A percentile compares a stretch with the other conserved stretches of the same genome.
phyloP scores from a whole-genome alignment of 1,140 invertebrate species.

The Watersipora subatra region DNA sequence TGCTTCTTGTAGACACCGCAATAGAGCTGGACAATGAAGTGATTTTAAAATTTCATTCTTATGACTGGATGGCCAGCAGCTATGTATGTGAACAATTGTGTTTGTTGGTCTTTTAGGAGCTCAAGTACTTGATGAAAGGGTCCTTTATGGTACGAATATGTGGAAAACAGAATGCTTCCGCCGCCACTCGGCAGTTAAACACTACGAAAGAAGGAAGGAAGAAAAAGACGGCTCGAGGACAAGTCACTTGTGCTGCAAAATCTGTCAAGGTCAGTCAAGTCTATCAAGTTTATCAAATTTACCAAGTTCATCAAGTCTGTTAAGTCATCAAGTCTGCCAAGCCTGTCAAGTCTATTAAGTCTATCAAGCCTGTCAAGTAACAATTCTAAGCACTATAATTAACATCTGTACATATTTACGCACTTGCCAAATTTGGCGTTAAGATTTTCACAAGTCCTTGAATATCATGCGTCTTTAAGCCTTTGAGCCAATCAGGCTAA shows the following conservation, averaged over 20 bases:
- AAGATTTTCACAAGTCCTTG: no score
- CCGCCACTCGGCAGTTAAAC: conserved; percentile 15
- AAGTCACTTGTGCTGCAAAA: conserved; percentile 17
- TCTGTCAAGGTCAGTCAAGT: conserved; percentile 17
- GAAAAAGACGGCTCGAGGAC: conserved; percentile 16
- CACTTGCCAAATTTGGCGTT: no score
- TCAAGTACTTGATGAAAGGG: conserved; percentile 44
- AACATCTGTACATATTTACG: no score
- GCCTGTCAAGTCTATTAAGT: no score
- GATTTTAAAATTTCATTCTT: neutral
- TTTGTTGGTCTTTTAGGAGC: conserved; percentile 27
- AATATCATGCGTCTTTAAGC: no score
- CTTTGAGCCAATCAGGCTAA: no score
- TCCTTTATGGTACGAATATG: conserved; percentile 44
- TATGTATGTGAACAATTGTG: neutral
- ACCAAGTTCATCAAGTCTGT: no score
- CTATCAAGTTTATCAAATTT: neutral
- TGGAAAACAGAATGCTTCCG: conserved; percentile 42
- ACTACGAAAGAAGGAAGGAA: conserved; percentile 20
- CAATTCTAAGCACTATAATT: no score
- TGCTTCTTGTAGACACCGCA: neutral
- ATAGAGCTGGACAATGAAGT: neutral
- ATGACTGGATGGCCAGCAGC: neutral
- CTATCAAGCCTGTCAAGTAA: no score
- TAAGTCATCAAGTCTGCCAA: no score